These are phyloP conservation scores for Hydropsyche tenuis DNA, from an alignment of 1,140 invertebrate species.

Conservation along the genomic window DNA sequence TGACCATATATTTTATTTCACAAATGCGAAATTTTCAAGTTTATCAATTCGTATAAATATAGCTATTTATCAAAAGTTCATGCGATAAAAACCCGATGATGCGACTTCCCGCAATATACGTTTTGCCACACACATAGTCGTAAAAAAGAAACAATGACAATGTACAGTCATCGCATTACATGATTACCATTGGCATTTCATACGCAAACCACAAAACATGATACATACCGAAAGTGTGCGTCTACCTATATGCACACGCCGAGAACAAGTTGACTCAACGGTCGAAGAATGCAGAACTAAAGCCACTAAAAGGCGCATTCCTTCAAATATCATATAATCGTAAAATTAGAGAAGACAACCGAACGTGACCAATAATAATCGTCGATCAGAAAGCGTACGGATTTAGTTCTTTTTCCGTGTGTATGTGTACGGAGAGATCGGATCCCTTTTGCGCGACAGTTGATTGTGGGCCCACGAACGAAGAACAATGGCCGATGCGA, in stretches of 20 bases:
- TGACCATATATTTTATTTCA: no score
- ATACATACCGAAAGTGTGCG: not conserved
- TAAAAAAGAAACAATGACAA: not conserved
- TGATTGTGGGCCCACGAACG: not conserved
- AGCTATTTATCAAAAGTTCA: no score
- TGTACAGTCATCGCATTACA: not conserved
- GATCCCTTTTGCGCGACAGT: conserved; percentile 9
- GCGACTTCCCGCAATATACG: not conserved
- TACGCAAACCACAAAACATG: conserved; percentile 1
- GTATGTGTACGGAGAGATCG: not conserved
- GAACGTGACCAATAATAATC: conserved; percentile 12
- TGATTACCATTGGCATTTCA: conserved; percentile 5
- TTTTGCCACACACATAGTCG: not conserved
- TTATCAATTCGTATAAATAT: no score
- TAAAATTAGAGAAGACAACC: conserved; percentile 6
- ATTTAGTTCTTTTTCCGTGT: not conserved
- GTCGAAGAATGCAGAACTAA: conserved; percentile 24
- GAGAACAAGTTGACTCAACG: conserved; percentile 22
- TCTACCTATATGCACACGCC: not conserved
- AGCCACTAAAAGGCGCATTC: conserved; percentile 4
- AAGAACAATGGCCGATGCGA: conserved; percentile 4
- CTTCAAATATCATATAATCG: conserved; percentile 10
- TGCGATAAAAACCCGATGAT: not conserved
- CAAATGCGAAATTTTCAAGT: no score
- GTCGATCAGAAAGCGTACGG: not conserved